A percentile compares a stretch with the other conserved stretches of the same genome.
These are phyloP conservation scores for Numida meleagris DNA, from an alignment of 2,113 vertebrate species.

Conservation along the genomic window DNA sequence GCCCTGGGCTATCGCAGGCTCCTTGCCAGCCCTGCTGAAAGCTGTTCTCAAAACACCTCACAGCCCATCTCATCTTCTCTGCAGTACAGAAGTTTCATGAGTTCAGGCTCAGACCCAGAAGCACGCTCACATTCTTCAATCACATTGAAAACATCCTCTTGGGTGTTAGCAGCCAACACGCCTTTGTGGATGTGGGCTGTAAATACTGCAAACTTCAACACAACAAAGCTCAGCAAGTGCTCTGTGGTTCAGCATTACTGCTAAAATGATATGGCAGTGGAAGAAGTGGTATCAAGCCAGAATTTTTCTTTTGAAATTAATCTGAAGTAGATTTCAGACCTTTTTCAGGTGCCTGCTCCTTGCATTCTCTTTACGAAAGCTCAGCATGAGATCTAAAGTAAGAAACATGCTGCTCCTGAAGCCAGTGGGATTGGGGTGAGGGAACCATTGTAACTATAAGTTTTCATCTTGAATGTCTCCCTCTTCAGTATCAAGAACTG, in stretches of 20 bases:
- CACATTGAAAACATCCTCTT: background rate
- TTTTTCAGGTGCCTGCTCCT: background rate
- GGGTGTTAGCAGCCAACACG: background rate
- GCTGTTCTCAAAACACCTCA: background rate
- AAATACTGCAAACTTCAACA: background rate
- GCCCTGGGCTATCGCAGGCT: background rate
- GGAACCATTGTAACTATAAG: background rate
- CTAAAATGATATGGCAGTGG: background rate
- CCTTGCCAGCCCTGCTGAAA: background rate
- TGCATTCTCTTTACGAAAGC: background rate
- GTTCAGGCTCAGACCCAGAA: background rate
- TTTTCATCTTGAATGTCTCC: background rate
- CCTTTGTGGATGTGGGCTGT: background rate
- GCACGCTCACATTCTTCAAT: background rate
- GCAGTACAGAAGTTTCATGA: background rate
- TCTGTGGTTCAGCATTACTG: background rate
- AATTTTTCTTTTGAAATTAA: background rate
- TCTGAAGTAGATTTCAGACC: background rate
- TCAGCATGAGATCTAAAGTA: background rate
- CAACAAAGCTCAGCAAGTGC: background rate
- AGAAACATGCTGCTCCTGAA: fast-evolving
- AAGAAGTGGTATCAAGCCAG: background rate
- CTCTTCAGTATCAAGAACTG: background rate
- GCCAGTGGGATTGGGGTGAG: background rate
- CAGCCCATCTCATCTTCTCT: background rate